Conservation (phyloP, 2,113 vertebrate species). For the Zingel zingel region DNA sequence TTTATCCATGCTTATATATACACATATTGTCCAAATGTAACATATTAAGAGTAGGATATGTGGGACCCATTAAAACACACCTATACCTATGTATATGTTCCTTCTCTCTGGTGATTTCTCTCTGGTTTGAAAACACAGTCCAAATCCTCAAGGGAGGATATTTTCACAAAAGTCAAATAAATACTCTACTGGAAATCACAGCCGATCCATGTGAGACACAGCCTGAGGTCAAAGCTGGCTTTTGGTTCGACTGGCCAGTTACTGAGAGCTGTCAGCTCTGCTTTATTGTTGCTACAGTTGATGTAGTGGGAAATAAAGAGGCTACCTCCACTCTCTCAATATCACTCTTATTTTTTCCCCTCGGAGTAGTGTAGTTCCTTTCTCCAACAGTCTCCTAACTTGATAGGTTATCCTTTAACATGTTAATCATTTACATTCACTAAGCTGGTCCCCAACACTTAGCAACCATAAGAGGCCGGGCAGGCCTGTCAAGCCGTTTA, state of each 20-base stretch:
- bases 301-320: constrained; percentile 25
- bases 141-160: neutral
- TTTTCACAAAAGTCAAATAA: constrained; percentile 21
- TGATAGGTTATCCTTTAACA: neutral
- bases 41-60: neutral
- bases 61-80: neutral
- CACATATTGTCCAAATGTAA: neutral
- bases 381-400: neutral
- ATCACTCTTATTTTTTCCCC: neutral
- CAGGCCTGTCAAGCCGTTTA: too few species aligned
- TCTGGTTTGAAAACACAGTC: neutral
- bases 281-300: constrained; percentile 30
- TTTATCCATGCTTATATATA: neutral
- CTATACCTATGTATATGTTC: neutral
- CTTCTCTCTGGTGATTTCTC: neutral
- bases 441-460: neutral
- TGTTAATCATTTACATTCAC: neutral
- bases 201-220: constrained; percentile 36
- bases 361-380: neutral
- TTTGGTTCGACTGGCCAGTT: constrained; percentile 33
- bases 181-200: constrained; percentile 27
- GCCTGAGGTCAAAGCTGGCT: constrained; percentile 44
- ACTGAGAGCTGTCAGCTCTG: constrained; percentile 47
- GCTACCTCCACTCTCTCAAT: constrained; percentile 7
- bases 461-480: too few species aligned